phyloP scores from a whole-genome alignment of 64 coral and sea anemone species.

The Hydrozoanthus tunicans region DNA sequence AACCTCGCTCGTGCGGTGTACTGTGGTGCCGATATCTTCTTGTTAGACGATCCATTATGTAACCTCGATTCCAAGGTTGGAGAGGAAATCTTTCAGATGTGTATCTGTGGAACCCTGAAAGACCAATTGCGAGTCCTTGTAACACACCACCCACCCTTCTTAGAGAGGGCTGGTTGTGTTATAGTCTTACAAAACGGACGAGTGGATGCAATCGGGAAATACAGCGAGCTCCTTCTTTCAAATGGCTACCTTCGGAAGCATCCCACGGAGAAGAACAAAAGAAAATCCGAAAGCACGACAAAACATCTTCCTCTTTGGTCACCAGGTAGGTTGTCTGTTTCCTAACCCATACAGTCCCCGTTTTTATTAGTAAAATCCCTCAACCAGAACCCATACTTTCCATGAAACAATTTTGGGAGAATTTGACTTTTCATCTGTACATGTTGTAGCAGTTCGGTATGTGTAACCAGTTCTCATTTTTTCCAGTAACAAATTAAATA shows the following conservation, averaged over 20 bases:
- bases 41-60: slow-evolving; percentile 27
- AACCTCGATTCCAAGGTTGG: slow-evolving; percentile 24
- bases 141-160: slow-evolving; percentile 8
- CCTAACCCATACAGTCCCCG: neutral
- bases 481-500: too few species aligned
- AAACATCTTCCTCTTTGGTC: neutral
- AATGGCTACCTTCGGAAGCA: slow-evolving; percentile 22
- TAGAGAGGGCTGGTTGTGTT: slow-evolving; percentile 17
- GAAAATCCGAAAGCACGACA: neutral
- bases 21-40: slow-evolving; percentile 14
- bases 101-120: slow-evolving; percentile 24
- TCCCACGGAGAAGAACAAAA: neutral
- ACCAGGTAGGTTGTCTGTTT: neutral
- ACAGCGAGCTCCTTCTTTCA: slow-evolving; percentile 5
- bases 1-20: slow-evolving; percentile 41
- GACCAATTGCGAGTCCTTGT: slow-evolving; percentile 17
- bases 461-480: too few species aligned
- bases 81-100: slow-evolving; percentile 16
- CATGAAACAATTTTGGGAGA: neutral
- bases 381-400: neutral
- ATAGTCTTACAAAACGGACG: slow-evolving; percentile 14
- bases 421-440: too few species aligned
- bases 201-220: slow-evolving; percentile 21
- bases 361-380: neutral
- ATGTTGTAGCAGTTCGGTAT: too few species aligned